Evolutionary conservation across 30 jellyfish, hydroid and myxozoan species (phyloP).

Genomic region (Phacellophora camtschatica): DNA sequence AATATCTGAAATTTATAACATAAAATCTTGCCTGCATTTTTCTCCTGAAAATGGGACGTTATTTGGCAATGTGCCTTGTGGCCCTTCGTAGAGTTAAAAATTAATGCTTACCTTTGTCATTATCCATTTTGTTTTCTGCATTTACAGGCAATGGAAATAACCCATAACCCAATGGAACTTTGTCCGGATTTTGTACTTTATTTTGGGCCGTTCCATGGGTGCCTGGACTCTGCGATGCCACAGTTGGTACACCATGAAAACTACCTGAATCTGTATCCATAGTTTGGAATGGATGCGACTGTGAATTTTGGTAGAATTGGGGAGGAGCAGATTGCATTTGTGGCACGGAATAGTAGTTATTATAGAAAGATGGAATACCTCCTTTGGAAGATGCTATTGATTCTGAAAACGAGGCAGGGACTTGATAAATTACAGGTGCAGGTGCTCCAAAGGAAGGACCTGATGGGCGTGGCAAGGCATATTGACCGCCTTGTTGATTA

Average conservation of each 20-base stretch:
- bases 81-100: not conserved
- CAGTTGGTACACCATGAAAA: conserved; percentile 25
- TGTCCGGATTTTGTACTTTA: conserved; percentile 23
- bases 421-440: conserved; percentile 19
- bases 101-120: conserved; percentile 18
- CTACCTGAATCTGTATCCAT: conserved; percentile 50
- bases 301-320: conserved; percentile 10
- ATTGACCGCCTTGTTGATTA: conserved; percentile 25
- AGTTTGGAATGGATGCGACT: conserved; percentile 45
- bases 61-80: not conserved
- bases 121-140: conserved; percentile 59
- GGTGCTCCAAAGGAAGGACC: conserved; percentile 33
- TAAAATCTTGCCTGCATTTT: no score
- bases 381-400: conserved; percentile 24
- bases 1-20: no score
- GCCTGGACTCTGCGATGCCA: not conserved
- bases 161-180: conserved; percentile 63
- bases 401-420: conserved; percentile 46
- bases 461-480: conserved; percentile 26
- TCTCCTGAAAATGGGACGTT: no score
- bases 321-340: conserved; percentile 5
- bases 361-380: conserved; percentile 22
- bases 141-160: conserved; percentile 60
- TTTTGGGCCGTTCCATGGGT: not conserved
- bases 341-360: conserved; percentile 12